Evolutionary conservation across 2,797 vertebrate species (phyloP).

Genomic region (Anas flavirostris): DNA sequence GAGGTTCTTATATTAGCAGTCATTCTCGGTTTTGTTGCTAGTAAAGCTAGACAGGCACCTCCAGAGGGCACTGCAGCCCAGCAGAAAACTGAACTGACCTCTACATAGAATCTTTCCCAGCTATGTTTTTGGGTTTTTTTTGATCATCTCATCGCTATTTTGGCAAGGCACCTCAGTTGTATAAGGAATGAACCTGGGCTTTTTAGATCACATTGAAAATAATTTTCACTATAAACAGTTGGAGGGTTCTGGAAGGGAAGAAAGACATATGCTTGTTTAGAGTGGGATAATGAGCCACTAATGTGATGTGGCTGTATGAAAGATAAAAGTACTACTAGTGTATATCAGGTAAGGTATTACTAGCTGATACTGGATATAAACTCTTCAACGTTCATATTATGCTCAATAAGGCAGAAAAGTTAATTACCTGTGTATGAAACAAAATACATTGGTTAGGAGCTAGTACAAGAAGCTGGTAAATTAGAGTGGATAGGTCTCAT

Average conservation of each 20-base stretch:
- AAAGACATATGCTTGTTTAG: not conserved
- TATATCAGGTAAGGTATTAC: not conserved
- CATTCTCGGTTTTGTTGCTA: accelerated
- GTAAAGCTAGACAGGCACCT: not conserved
- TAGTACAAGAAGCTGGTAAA: not conserved
- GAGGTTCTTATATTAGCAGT: accelerated
- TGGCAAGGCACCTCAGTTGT: not conserved
- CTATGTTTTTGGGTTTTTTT: not conserved
- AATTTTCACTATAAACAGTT: accelerated
- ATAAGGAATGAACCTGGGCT: not conserved
- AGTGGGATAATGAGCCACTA: not conserved
- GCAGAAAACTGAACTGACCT: not conserved
- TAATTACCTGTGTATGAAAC: not conserved
- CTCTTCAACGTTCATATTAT: not conserved
- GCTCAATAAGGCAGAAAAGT: not conserved
- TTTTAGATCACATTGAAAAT: not conserved
- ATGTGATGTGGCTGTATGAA: not conserved
- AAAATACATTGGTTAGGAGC: not conserved
- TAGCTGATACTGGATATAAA: not conserved
- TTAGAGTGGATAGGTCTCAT: not conserved
- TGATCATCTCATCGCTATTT: not conserved
- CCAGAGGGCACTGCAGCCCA: conserved; percentile 47
- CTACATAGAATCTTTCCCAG: accelerated
- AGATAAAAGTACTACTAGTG: not conserved
- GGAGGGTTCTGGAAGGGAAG: not conserved